These are phyloP conservation scores for Apamea monoglypha DNA, from an alignment of 2,888 invertebrate genomes.

Conservation along the genomic window DNA sequence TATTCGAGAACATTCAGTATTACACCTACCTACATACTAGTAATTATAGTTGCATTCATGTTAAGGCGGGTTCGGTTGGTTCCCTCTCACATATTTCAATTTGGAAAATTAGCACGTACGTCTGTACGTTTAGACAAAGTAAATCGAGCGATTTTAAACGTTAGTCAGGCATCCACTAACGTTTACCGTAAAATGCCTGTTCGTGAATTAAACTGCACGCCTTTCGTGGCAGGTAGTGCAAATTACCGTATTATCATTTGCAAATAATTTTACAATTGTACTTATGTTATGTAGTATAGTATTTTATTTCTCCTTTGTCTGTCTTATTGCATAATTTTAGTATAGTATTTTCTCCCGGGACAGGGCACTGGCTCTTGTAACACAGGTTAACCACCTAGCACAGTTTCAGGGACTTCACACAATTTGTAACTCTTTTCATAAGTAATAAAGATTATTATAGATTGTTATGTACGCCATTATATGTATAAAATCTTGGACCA, in stretches of 20 bases:
- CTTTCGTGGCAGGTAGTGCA: constrained; percentile 13
- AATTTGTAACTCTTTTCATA: neutral
- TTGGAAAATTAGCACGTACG: constrained; percentile 39
- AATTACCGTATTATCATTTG: constrained; percentile 5
- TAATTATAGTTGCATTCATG: neutral
- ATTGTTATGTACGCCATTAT: neutral
- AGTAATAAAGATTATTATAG: neutral
- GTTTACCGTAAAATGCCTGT: constrained; percentile 17
- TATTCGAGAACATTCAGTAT: neutral
- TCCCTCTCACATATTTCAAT: constrained; percentile 24
- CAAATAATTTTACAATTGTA: neutral
- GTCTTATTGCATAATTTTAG: neutral
- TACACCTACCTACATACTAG: neutral
- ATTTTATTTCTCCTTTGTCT: neutral
- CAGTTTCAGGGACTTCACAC: neutral
- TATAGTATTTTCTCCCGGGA: neutral
- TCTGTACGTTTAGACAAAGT: constrained; percentile 4
- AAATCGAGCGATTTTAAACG: constrained; percentile 37
- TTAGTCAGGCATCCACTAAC: constrained; percentile 31
- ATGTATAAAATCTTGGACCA: neutral
- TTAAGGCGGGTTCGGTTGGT: neutral
- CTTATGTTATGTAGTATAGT: neutral
- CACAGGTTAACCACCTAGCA: neutral
- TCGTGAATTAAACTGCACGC: constrained; percentile 16
- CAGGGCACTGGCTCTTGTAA: neutral